These are phyloP conservation scores for Megalonaias nervosa DNA, from an alignment of 1,140 invertebrate genomes.

Conservation along the genomic window DNA sequence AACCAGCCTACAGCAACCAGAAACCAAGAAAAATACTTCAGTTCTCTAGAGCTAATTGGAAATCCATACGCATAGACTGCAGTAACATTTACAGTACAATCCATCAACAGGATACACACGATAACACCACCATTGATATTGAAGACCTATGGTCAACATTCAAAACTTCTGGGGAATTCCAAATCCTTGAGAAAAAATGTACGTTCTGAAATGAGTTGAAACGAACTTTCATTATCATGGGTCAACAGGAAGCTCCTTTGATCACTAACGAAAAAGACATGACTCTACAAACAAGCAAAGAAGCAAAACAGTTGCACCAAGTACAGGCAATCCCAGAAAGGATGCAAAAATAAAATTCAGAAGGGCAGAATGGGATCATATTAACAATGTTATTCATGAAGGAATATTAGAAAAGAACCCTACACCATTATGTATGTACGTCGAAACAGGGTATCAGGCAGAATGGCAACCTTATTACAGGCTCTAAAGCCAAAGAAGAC, in stretches of 20 bases:
- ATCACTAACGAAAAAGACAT: not conserved
- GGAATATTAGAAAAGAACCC: slow-evolving; percentile 41
- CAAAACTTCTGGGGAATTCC: not conserved
- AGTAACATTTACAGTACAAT: not conserved
- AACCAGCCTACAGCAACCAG: not conserved
- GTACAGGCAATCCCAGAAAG: slow-evolving; percentile 31
- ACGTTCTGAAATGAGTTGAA: no score
- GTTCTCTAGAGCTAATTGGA: not conserved
- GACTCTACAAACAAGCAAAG: slow-evolving; percentile 1
- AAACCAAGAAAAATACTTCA: not conserved
- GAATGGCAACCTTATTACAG: slow-evolving; percentile 26
- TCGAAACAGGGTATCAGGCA: slow-evolving; percentile 37
- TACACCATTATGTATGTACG: slow-evolving; percentile 43
- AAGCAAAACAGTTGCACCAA: slow-evolving; percentile 4
- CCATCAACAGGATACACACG: no score
- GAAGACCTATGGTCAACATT: slow-evolving; percentile 7
- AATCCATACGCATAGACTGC: not conserved
- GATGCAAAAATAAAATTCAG: slow-evolving; percentile 31
- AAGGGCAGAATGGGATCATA: slow-evolving; percentile 35
- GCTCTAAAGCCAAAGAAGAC: slow-evolving; percentile 31
- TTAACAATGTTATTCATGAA: slow-evolving; percentile 35
- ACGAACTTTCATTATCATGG: not conserved
- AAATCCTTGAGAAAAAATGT: not conserved
- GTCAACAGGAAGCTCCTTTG: no score
- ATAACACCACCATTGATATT: no score